Conservation (phyloP, 92 coral and sea anemone genomes). For the Actinostola sp. region DNA sequence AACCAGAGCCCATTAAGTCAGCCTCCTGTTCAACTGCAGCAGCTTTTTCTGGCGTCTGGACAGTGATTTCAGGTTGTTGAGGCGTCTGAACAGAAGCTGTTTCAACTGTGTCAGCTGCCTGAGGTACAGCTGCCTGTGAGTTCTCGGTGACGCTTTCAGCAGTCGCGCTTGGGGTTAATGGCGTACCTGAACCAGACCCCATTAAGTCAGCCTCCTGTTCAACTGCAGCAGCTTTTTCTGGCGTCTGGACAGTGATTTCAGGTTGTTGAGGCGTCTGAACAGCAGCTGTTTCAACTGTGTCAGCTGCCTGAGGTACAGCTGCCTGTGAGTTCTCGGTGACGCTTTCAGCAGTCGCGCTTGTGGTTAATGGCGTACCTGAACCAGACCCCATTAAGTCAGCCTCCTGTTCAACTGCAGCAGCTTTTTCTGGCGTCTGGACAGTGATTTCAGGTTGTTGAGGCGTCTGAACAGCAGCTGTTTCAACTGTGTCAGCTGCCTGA, state of each 20-base stretch:
- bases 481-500: neutral
- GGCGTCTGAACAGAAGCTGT: neutral
- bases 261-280: neutral
- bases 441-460: neutral
- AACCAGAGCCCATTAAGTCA: constrained; percentile 61
- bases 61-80: constrained; percentile 6
- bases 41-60: constrained; percentile 5
- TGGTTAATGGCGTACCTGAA: constrained; percentile 35
- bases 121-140: constrained; percentile 17
- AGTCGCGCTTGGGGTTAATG: constrained; percentile 20
- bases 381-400: neutral
- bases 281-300: neutral
- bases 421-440: neutral
- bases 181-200: constrained; percentile 59
- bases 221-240: constrained; percentile 1
- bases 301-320: neutral
- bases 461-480: neutral
- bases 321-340: constrained; percentile 5
- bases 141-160: constrained; percentile 15
- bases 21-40: constrained; percentile 18
- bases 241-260: neutral
- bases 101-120: constrained; percentile 6
- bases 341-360: constrained; percentile 17
- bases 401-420: constrained; percentile 18
- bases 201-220: constrained; percentile 46